These are phyloP conservation scores for Subacronicta megacephala DNA, from an alignment of 2,888 invertebrate genomes.

Conservation along the genomic window DNA sequence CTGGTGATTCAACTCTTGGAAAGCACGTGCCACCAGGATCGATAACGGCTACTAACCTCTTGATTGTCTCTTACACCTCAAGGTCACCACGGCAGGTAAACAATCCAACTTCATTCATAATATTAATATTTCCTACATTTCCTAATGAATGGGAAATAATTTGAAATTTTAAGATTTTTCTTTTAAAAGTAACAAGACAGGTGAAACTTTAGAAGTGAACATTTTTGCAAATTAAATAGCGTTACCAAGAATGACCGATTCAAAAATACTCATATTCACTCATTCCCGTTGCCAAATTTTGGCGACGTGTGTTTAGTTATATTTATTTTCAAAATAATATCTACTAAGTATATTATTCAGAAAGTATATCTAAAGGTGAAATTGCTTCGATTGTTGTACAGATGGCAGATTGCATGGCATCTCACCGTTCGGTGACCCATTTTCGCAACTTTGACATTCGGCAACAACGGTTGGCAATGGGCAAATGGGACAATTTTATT, in stretches of 20 bases:
- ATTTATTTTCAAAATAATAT: no score
- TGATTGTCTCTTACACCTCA: constrained; percentile 68
- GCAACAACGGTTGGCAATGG: constrained; percentile 76
- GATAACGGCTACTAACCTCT: constrained; percentile 64
- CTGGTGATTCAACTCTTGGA: constrained; percentile 60
- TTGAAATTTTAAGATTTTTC: no score
- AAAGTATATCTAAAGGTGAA: constrained; percentile 53
- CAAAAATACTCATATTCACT: constrained; percentile 45
- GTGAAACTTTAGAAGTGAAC: constrained; percentile 25
- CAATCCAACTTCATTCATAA: constrained; percentile 67
- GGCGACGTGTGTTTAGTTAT: no score
- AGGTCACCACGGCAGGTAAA: constrained; percentile 83
- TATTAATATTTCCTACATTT: constrained; percentile 27
- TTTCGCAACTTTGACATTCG: constrained; percentile 81
- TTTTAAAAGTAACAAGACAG: constrained; percentile 20
- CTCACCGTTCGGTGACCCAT: constrained; percentile 78
- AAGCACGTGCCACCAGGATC: constrained; percentile 69
- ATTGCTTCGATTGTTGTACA: constrained; percentile 76
- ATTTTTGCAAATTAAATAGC: constrained; percentile 29
- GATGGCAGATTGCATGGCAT: constrained; percentile 77
- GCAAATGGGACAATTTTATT: constrained; percentile 69
- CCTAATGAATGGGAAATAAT: constrained; percentile 42
- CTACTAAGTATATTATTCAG: constrained; percentile 9
- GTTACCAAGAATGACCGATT: constrained; percentile 32
- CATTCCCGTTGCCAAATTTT: constrained; percentile 38